Conservation (phyloP, 2,797 vertebrate genomes). For the Paratrypauchen microcephalus region DNA sequence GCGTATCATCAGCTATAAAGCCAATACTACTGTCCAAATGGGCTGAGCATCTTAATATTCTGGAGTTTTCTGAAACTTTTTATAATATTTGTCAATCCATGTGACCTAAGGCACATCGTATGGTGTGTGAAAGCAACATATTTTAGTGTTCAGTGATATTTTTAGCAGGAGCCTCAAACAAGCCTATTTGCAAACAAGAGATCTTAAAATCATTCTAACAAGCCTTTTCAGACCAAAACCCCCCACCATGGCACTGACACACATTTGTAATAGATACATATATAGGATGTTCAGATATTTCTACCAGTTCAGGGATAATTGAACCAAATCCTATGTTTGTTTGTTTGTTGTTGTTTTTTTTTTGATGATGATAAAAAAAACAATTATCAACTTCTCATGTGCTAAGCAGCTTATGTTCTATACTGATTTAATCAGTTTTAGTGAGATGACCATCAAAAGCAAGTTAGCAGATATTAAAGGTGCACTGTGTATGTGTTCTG, state of each 20-base stretch:
- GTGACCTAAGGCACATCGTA: neutral
- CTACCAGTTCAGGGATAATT: neutral
- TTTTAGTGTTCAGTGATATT: too few species aligned
- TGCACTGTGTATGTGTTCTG: neutral
- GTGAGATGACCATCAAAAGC: neutral
- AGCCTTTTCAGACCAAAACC: neutral
- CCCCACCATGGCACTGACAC: neutral
- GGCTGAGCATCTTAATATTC: neutral
- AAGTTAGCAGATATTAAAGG: neutral
- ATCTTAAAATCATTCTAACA: neutral
- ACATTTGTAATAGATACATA: neutral
- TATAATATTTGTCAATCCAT: neutral
- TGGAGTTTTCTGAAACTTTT: neutral
- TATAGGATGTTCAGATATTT: neutral
- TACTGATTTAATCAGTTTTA: neutral
- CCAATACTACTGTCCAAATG: constrained; percentile 9
- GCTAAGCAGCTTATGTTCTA: neutral
- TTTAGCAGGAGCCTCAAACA: neutral
- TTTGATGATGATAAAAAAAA: neutral
- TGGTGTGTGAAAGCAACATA: too few species aligned
- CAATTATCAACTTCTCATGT: neutral
- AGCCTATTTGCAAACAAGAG: neutral
- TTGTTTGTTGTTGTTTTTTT: neutral
- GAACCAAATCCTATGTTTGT: neutral
- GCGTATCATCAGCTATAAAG: neutral